Evolutionary conservation across 1,140 invertebrate species (phyloP).

Genomic region (Bilobella aurantiaca): DNA sequence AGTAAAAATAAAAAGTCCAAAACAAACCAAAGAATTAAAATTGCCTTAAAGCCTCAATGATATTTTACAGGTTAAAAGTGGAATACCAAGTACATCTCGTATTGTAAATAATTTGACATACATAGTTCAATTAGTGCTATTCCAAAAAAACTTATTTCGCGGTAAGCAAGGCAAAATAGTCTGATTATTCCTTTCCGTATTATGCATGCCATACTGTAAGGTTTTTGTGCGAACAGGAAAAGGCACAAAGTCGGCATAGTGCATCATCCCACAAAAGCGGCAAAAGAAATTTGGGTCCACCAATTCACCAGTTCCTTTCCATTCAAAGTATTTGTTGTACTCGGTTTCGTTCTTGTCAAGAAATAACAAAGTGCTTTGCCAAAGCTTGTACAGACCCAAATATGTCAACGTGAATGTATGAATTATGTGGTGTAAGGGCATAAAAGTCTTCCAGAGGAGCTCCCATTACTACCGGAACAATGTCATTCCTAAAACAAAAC

Average conservation of each 20-base stretch:
- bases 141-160: too few relatives aligned
- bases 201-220: too few relatives aligned
- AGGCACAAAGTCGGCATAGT: constrained; percentile 21
- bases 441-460: constrained; percentile 43
- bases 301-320: constrained; percentile 36
- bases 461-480: constrained; percentile 61
- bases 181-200: too few relatives aligned
- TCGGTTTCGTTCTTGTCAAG: constrained; percentile 39
- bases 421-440: constrained; percentile 50
- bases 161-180: too few relatives aligned
- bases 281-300: constrained; percentile 33
- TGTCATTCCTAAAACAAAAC: constrained; percentile 24
- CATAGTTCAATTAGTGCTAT: too few relatives aligned
- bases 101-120: too few relatives aligned
- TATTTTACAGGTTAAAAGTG: too few relatives aligned
- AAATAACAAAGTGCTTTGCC: constrained; percentile 44
- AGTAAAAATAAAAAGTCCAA: too few relatives aligned
- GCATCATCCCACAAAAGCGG: constrained; percentile 33
- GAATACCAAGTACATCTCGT: too few relatives aligned
- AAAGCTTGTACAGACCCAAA: constrained; percentile 45
- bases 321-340: constrained; percentile 37
- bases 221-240: too few relatives aligned
- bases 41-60: too few relatives aligned
- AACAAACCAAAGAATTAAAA: too few relatives aligned
- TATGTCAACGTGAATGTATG: constrained; percentile 52